These are phyloP conservation scores for Trimorus sp. DNA, from an alignment of 2,888 invertebrate genomes.

Conservation along the genomic window DNA sequence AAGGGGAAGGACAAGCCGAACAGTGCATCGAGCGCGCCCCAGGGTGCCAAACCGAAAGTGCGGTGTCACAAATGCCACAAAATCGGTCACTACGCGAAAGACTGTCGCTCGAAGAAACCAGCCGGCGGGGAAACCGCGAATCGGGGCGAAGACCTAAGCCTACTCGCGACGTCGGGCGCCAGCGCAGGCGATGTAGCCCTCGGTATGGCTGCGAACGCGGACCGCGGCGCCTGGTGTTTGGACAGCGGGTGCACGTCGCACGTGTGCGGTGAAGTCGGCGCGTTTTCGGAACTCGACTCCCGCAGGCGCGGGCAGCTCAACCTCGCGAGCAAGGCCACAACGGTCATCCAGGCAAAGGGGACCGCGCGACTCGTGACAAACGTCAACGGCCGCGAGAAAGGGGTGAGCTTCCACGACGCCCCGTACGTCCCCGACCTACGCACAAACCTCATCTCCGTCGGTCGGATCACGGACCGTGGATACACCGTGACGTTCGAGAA, in stretches of 20 bases:
- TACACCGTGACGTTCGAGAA: conserved; percentile 8
- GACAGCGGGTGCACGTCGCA: conserved; percentile 51
- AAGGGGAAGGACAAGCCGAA: neutral
- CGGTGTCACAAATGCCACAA: neutral
- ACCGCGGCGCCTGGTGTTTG: conserved; percentile 6
- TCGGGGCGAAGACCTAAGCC: neutral
- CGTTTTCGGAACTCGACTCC: neutral
- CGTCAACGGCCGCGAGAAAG: neutral
- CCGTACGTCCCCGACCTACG: conserved; percentile 9
- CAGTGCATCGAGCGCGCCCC: no score
- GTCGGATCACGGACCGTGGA: conserved; percentile 11
- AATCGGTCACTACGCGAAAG: neutral
- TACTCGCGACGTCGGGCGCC: neutral
- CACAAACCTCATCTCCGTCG: conserved; percentile 15
- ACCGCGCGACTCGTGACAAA: neutral
- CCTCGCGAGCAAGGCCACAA: neutral
- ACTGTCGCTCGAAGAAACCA: neutral
- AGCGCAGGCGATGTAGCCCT: neutral
- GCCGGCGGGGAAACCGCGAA: neutral
- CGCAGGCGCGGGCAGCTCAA: neutral
- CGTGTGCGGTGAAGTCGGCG: conserved; percentile 29
- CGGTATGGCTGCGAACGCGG: neutral
- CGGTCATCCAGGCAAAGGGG: neutral
- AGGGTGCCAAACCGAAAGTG: neutral
- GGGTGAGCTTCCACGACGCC: conserved; percentile 2